These are phyloP conservation scores for Meda fulgida DNA, from an alignment of 2,797 vertebrate genomes.

Conservation along the genomic window DNA sequence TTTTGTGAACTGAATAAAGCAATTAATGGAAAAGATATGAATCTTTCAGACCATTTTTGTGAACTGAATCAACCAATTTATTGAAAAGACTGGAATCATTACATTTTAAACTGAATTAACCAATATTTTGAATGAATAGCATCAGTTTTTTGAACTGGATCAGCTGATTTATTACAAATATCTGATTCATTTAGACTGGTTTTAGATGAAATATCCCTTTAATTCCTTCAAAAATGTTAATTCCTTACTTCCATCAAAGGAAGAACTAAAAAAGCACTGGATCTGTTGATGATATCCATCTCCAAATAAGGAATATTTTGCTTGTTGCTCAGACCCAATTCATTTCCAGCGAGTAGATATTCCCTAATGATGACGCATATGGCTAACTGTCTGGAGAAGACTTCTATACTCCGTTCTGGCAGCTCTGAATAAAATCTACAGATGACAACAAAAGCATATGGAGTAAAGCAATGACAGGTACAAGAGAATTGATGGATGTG, in stretches of 20 bases:
- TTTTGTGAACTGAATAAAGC: too few relatives aligned
- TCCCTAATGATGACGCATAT: constrained; percentile 44
- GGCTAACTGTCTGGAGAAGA: constrained; percentile 38
- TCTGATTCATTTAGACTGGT: not conserved
- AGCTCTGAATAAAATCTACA: constrained; percentile 48
- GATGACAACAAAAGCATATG: constrained; percentile 49
- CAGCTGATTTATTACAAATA: not conserved
- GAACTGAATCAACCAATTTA: too few relatives aligned
- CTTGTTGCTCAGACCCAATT: constrained; percentile 46
- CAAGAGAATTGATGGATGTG: constrained; percentile 59
- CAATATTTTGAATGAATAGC: not conserved
- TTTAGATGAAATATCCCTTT: not conserved
- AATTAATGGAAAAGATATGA: too few relatives aligned
- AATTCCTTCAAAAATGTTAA: constrained; percentile 18
- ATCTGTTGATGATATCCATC: constrained; percentile 12
- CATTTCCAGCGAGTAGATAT: constrained; percentile 37
- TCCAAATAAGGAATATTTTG: constrained; percentile 32
- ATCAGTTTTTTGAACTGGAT: not conserved
- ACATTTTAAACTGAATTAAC: too few relatives aligned
- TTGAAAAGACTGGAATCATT: too few relatives aligned
- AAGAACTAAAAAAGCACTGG: not conserved
- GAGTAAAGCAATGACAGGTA: constrained; percentile 50
- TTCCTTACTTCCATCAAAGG: constrained; percentile 4
- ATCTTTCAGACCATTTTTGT: too few relatives aligned
- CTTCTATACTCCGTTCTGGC: constrained; percentile 21